phyloP scores from a whole-genome alignment of 2,888 invertebrate species.

The Polylopha cassiicola region DNA sequence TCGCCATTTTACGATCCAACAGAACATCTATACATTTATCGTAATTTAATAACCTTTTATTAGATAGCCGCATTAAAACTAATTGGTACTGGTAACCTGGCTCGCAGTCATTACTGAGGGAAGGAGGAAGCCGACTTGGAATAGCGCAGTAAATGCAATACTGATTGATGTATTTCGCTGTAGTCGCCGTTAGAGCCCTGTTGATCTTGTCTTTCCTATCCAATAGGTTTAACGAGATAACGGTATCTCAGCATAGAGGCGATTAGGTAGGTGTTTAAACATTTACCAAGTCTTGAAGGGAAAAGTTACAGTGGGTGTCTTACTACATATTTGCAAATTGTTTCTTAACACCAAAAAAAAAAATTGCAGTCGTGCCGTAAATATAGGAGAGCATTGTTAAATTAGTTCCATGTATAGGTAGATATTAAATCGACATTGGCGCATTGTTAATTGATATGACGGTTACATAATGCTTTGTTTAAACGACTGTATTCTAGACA shows the following conservation, averaged over 20 bases:
- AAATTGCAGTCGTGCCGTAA: too few species aligned
- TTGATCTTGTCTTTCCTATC: constrained; percentile 56
- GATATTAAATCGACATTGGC: too few species aligned
- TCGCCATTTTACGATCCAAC: background rate
- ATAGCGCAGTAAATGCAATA: constrained; percentile 40
- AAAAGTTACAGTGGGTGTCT: background rate
- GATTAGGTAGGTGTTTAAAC: constrained; percentile 10
- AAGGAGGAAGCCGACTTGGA: constrained; percentile 42
- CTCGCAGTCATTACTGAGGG: constrained; percentile 34
- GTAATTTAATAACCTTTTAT: background rate
- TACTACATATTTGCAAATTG: too few species aligned
- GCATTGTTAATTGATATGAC: constrained; percentile 9
- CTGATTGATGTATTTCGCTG: constrained; percentile 59
- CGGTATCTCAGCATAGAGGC: constrained; percentile 42
- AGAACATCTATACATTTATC: background rate
- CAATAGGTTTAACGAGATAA: constrained; percentile 67
- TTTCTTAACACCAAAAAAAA: too few species aligned
- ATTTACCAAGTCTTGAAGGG: constrained; percentile 4
- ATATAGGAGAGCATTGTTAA: too few species aligned
- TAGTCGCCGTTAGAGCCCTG: constrained; percentile 46
- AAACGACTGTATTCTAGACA: constrained; percentile 26
- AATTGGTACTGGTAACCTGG: constrained; percentile 13
- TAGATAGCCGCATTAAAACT: constrained; percentile 4
- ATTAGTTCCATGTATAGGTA: too few species aligned
- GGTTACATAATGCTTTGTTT: constrained; percentile 20